Conservation (phyloP, 2,113 vertebrate species). For the Cyanoliseus patagonus region DNA sequence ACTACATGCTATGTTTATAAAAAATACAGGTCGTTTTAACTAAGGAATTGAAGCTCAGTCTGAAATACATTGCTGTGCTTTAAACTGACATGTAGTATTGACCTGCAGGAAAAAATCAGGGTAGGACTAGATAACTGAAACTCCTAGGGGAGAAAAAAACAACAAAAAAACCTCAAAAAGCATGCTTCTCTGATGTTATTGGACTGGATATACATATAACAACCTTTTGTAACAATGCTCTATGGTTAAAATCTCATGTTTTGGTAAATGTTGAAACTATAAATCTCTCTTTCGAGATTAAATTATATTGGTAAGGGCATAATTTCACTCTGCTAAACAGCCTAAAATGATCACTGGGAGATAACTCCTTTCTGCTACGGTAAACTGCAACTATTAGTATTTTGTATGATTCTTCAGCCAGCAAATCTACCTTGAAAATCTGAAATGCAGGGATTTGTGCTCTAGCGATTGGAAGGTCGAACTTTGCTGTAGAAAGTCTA, state of each 20-base stretch:
- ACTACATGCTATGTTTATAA: background rate
- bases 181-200: background rate
- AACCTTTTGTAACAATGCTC: background rate
- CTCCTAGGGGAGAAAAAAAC: background rate
- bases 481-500: background rate
- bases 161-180: too few relatives aligned
- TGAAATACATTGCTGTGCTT: background rate
- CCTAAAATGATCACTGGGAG: background rate
- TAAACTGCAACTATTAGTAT: background rate
- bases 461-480: background rate
- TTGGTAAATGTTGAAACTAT: background rate
- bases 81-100: background rate
- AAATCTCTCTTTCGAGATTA: background rate
- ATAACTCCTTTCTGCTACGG: background rate
- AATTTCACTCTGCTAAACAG: background rate
- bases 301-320: background rate
- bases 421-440: background rate
- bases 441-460: background rate
- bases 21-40: background rate
- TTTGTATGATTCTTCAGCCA: background rate
- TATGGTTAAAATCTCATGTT: background rate
- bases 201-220: background rate
- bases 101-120: background rate
- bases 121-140: background rate
- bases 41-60: background rate